These are phyloP conservation scores for Pantala flavescens DNA, from an alignment of 1,140 invertebrate genomes.

Conservation along the genomic window DNA sequence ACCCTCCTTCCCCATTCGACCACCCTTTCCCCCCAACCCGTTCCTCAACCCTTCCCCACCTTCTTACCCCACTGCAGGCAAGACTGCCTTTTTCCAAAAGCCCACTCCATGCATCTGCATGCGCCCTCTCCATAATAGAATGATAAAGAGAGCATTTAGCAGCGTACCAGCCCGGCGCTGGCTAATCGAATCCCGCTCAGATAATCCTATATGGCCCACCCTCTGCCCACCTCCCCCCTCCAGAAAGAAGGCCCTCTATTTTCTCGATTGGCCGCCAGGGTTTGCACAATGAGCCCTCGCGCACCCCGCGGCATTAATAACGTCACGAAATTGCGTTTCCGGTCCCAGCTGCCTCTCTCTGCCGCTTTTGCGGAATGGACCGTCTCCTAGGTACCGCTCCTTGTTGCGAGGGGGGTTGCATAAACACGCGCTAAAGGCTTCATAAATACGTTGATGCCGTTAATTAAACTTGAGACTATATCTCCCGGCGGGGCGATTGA, in stretches of 20 bases:
- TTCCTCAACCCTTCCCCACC: too few species aligned
- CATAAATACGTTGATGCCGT: slow-evolving; percentile 6
- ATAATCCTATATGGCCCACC: not conserved
- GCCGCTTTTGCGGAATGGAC: not conserved
- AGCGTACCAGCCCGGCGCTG: not conserved
- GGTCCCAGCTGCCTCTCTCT: not conserved
- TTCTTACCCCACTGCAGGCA: too few species aligned
- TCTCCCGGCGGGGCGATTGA: not conserved
- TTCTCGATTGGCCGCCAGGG: not conserved
- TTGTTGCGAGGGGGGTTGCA: not conserved
- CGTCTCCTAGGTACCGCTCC: not conserved
- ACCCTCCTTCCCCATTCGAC: too few species aligned
- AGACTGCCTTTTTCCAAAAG: too few species aligned
- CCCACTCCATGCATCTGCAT: not conserved
- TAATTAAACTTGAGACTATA: not conserved
- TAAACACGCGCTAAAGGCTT: not conserved
- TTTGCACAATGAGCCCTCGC: not conserved
- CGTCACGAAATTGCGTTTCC: slow-evolving; percentile 3
- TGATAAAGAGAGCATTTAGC: slow-evolving; percentile 2
- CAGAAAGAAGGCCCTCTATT: not conserved
- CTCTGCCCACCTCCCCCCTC: not conserved
- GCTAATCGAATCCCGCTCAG: not conserved
- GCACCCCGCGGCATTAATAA: not conserved
- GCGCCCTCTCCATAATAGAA: not conserved
- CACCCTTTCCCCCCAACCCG: too few species aligned